Percentiles rank a stretch among this genome's conserved stretches.
phyloP scores from a whole-genome alignment of 1,140 invertebrate species.

The Hesperophylax magnus region DNA sequence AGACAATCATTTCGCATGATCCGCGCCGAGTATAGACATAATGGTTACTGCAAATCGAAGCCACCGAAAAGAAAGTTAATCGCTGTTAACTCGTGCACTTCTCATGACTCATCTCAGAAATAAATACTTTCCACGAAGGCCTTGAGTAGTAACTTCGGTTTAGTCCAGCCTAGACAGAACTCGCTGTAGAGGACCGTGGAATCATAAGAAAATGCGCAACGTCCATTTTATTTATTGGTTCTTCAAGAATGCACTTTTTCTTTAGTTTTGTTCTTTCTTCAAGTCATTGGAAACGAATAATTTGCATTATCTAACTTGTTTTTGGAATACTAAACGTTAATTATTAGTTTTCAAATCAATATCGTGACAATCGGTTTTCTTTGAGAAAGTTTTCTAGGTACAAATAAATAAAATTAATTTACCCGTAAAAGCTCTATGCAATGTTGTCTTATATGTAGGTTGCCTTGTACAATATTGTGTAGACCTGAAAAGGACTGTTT shows the following conservation, averaged over 20 bases:
- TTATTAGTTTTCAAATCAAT: neutral
- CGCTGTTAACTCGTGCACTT: neutral
- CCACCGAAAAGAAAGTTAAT: constrained; percentile 14
- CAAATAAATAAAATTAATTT: too few species aligned
- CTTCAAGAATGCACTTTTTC: constrained; percentile 2
- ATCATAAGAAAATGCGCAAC: constrained; percentile 22
- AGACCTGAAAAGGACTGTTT: too few species aligned
- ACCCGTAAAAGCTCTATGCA: too few species aligned
- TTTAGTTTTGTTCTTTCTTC: neutral
- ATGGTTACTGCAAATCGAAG: neutral
- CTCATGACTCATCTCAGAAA: neutral
- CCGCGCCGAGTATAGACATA: neutral
- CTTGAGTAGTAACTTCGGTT: neutral
- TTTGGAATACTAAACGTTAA: neutral
- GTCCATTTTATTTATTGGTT: constrained; percentile 34
- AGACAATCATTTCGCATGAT: constrained; percentile 24
- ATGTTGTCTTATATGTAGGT: too few species aligned
- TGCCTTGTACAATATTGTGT: too few species aligned
- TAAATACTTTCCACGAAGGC: neutral
- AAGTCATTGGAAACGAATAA: neutral
- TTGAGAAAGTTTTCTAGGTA: too few species aligned
- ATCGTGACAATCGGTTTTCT: too few species aligned
- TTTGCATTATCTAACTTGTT: neutral
- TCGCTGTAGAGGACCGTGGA: constrained; percentile 11
- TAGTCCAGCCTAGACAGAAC: neutral